Percentiles rank a stretch among this genome's conserved stretches.
These are phyloP conservation scores for Ochotona princeps DNA, from an alignment of 2,113 vertebrate species.

Conservation along the genomic window DNA sequence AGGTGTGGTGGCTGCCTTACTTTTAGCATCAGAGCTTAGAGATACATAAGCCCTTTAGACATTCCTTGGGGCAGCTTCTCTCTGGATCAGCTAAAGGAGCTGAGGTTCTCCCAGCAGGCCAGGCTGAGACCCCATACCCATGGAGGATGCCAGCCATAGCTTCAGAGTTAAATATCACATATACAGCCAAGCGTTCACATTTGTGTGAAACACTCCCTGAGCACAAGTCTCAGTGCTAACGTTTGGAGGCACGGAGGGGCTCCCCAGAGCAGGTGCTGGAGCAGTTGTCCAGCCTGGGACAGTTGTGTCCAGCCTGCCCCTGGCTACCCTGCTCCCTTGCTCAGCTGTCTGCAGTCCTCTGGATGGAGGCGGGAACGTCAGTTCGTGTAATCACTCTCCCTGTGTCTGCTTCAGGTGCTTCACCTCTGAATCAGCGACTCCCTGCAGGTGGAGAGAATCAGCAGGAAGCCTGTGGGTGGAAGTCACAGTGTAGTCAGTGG, in stretches of 20 bases:
- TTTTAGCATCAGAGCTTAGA: slow-evolving; percentile 38
- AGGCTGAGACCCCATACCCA: not conserved
- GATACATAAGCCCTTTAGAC: not conserved
- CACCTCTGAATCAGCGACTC: not conserved
- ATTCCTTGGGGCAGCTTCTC: not conserved
- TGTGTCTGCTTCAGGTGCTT: not conserved
- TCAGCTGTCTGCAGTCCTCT: not conserved
- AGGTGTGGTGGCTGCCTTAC: not conserved
- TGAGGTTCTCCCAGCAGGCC: not conserved
- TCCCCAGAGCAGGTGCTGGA: rapidly evolving
- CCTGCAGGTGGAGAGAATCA: not conserved
- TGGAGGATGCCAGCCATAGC: not conserved
- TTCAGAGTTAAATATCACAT: not conserved
- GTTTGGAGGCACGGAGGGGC: not conserved
- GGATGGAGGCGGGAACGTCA: not conserved
- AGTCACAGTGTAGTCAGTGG: not conserved
- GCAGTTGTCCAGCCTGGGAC: not conserved
- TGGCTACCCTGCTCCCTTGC: not conserved
- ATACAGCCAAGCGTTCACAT: not conserved
- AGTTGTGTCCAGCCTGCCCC: not conserved
- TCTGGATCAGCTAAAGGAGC: not conserved
- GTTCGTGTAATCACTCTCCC: too few species aligned
- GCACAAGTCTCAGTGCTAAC: not conserved
- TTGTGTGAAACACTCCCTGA: not conserved
- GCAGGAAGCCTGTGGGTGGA: not conserved